phyloP scores from a whole-genome alignment of 92 coral and sea anemone genomes.

The Heteractis magnifica region DNA sequence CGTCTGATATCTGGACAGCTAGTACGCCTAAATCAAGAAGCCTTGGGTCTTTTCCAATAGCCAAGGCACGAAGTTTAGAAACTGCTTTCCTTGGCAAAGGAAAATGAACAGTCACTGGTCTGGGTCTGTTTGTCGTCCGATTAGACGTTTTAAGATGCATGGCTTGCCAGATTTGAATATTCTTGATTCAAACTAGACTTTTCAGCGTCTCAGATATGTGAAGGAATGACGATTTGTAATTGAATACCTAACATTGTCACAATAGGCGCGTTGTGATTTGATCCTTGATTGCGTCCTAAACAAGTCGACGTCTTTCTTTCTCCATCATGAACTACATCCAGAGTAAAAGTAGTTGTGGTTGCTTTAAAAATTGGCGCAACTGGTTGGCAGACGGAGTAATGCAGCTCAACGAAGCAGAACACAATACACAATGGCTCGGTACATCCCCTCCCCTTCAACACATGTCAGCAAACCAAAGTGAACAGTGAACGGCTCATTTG shows the following conservation, averaged over 20 bases:
- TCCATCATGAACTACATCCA: background rate
- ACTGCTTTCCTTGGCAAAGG: slow-evolving; percentile 76
- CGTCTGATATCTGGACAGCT: slow-evolving; percentile 86
- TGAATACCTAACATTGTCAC: slow-evolving; percentile 37
- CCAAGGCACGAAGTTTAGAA: slow-evolving; percentile 74
- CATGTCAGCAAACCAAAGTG: slow-evolving; percentile 31
- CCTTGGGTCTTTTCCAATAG: slow-evolving; percentile 76
- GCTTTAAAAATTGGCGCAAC: slow-evolving; percentile 47
- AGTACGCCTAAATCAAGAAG: slow-evolving; percentile 77
- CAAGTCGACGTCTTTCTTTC: background rate
- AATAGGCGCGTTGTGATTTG: slow-evolving; percentile 26
- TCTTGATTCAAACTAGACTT: slow-evolving; percentile 33
- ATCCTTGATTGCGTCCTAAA: background rate
- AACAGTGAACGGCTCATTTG: slow-evolving; percentile 10
- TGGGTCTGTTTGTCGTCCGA: slow-evolving; percentile 30
- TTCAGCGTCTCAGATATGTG: slow-evolving; percentile 18
- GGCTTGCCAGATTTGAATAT: slow-evolving; percentile 15
- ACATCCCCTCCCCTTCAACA: slow-evolving; percentile 43
- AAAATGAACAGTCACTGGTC: slow-evolving; percentile 67
- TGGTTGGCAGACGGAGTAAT: slow-evolving; percentile 21
- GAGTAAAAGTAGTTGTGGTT: slow-evolving; percentile 1
- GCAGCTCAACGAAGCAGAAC: slow-evolving; percentile 42
- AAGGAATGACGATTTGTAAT: slow-evolving; percentile 44
- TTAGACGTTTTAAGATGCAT: slow-evolving; percentile 42
- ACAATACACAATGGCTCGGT: slow-evolving; percentile 13